Base-by-base conservation (phyloP, 2,797 vertebrate species). In the Paramormyrops hopkinsi region DNA sequence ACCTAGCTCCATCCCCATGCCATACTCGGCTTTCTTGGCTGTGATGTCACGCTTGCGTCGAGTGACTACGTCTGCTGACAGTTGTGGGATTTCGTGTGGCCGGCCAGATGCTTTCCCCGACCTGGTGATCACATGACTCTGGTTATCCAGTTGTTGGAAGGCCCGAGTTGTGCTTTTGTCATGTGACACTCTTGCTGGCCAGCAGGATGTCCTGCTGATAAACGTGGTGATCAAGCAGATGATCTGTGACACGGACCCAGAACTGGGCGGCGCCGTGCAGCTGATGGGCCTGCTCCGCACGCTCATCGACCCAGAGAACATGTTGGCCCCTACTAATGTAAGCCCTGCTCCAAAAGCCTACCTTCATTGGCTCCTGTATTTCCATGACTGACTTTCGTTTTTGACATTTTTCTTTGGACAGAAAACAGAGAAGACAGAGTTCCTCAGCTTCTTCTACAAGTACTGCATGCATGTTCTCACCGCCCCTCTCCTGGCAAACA, bases 401-500 rank as follows among this genome's bases (percentile, higher is more conserved):
- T 92, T 51, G n/a, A 89, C 0, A 91, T 90, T 89, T 89, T 93
- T 94, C 91, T 87, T 41, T 22, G 76, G 88, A 25, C 90, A 99
- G 98, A 99, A 99, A 98, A 98, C 98, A 0, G 99, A 99, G 93
- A 99, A 99, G 95, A 99, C 98, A 0, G 99, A 99, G 91, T 99
- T 99, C 93, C 95, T 99, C 90, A 99, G 98, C 95, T 99, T 99
- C 94, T 99, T 99, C 95, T 99, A 99, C 95, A 99, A 99, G 94
- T 98, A 99, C 96, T 99, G 99, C 95, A 99, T 99, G 99, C 99
- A 99, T 9, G 98, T 99, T 84, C 97, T 99, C 86, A 99, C 98
- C 0, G 99, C 98, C 65, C 99, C 99, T 0, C 96, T 99, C 92
- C 94, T 99, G 96, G 98, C 99, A 89, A 99, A 99, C 92, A 99